These are phyloP conservation scores for Paraplagusia blochii DNA, from an alignment of 2,113 vertebrate genomes.

Conservation along the genomic window DNA sequence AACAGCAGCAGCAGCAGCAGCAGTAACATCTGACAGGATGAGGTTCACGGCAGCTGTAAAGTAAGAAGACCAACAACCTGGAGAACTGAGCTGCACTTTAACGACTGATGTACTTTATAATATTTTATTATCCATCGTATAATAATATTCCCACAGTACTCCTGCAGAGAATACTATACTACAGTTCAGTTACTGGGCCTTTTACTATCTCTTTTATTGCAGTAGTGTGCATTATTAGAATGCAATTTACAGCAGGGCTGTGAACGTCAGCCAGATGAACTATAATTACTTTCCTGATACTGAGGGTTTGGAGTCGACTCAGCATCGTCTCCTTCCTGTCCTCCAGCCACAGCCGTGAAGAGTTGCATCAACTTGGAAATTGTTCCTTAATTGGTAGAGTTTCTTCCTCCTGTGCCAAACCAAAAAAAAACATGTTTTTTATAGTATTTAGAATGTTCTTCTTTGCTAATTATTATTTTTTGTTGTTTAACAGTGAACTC, in stretches of 20 bases:
- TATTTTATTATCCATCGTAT: background rate
- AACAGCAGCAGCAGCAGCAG: background rate
- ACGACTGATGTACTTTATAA: background rate
- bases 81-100: background rate
- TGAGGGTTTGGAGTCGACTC: too few species aligned
- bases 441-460: too few species aligned
- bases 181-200: background rate
- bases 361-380: too few species aligned
- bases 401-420: too few species aligned
- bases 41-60: background rate
- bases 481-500: too few species aligned
- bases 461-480: too few species aligned
- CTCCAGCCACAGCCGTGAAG: too few species aligned
- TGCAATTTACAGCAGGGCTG: background rate
- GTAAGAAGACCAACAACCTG: background rate
- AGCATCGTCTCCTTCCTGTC: too few species aligned
- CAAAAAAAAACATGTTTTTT: too few species aligned
- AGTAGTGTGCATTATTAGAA: background rate
- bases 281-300: background rate
- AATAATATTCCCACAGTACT: slow-evolving; percentile 1
- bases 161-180: background rate
- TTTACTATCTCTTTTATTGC: slow-evolving; percentile 1
- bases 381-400: too few species aligned
- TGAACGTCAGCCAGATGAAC: background rate
- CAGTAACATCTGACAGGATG: background rate